phyloP scores from a whole-genome alignment of 2,888 invertebrate species.

The Idaea straminata region DNA sequence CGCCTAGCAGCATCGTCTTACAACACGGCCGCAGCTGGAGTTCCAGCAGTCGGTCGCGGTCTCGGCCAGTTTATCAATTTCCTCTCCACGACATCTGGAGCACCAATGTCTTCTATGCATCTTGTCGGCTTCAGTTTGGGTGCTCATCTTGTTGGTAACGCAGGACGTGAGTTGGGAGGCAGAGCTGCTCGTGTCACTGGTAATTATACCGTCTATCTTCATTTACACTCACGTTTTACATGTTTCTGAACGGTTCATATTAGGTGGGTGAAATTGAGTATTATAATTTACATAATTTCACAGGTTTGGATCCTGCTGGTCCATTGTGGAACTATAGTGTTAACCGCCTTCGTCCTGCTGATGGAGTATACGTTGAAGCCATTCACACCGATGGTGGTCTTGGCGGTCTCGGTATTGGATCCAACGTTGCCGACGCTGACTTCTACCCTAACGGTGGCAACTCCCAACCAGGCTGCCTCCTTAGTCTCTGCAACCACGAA shows the following conservation, averaged over 20 bases:
- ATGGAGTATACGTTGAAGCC: constrained; percentile 52
- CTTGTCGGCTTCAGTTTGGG: constrained; percentile 55
- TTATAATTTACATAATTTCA: not conserved
- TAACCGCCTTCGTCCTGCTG: constrained; percentile 38
- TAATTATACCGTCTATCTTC: constrained; percentile 17
- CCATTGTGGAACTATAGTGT: constrained; percentile 46
- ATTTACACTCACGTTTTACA: not conserved
- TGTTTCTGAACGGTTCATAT: not conserved
- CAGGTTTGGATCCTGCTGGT: constrained; percentile 60
- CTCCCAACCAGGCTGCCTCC: constrained; percentile 54
- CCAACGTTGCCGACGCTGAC: constrained; percentile 42
- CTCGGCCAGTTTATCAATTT: constrained; percentile 48
- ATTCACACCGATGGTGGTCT: constrained; percentile 56
- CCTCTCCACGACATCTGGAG: constrained; percentile 36
- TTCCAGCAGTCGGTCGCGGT: constrained; percentile 45
- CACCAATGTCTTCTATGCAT: constrained; percentile 38
- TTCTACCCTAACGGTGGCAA: constrained; percentile 64
- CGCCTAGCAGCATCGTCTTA: constrained; percentile 42
- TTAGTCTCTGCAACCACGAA: constrained; percentile 54
- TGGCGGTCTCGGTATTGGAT: constrained; percentile 44
- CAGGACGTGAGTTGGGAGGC: constrained; percentile 43
- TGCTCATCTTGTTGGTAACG: constrained; percentile 51
- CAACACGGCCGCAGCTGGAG: constrained; percentile 41
- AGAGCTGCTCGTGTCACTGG: constrained; percentile 49
- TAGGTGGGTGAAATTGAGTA: not conserved